A percentile compares a stretch with the other conserved stretches of the same genome.
These are phyloP conservation scores for Vanessa cardui DNA, from an alignment of 2,888 invertebrate species.

Conservation along the genomic window DNA sequence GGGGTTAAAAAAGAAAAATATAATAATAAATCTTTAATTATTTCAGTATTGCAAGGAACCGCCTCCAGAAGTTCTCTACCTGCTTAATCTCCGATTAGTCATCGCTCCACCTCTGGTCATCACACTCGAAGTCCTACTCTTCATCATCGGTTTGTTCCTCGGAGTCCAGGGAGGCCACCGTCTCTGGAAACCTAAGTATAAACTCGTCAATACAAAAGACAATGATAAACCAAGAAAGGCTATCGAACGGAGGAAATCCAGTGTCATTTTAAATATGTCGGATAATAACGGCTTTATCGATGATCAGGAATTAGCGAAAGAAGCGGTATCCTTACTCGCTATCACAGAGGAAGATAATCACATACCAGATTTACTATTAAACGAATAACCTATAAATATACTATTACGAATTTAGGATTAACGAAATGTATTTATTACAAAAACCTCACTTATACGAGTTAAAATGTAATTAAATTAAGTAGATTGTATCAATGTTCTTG, in stretches of 20 bases:
- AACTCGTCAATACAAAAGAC: slow-evolving; percentile 50
- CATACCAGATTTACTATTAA: slow-evolving; percentile 53
- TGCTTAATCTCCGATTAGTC: slow-evolving; percentile 76
- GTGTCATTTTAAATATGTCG: slow-evolving; percentile 54
- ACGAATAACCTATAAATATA: slow-evolving; percentile 38
- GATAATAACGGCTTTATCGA: slow-evolving; percentile 58
- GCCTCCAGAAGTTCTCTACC: slow-evolving; percentile 65
- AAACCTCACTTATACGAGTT: background rate
- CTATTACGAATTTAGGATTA: background rate
- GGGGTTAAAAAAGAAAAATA: background rate
- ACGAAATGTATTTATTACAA: background rate
- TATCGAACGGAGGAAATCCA: slow-evolving; percentile 51
- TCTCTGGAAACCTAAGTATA: slow-evolving; percentile 63
- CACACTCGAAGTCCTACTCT: slow-evolving; percentile 68
- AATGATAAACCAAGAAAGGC: slow-evolving; percentile 44
- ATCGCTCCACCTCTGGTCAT: slow-evolving; percentile 78
- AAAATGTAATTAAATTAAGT: background rate
- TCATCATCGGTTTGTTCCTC: slow-evolving; percentile 72
- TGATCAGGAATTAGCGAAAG: slow-evolving; percentile 61
- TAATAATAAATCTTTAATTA: background rate
- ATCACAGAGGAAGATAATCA: slow-evolving; percentile 59
- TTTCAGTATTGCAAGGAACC: slow-evolving; percentile 66
- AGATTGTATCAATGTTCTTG: too few species aligned
- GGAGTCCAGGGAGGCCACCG: slow-evolving; percentile 65
- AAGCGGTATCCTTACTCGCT: slow-evolving; percentile 64